phyloP scores from a whole-genome alignment of 1,140 invertebrate genomes.

The Tribolium madens region DNA sequence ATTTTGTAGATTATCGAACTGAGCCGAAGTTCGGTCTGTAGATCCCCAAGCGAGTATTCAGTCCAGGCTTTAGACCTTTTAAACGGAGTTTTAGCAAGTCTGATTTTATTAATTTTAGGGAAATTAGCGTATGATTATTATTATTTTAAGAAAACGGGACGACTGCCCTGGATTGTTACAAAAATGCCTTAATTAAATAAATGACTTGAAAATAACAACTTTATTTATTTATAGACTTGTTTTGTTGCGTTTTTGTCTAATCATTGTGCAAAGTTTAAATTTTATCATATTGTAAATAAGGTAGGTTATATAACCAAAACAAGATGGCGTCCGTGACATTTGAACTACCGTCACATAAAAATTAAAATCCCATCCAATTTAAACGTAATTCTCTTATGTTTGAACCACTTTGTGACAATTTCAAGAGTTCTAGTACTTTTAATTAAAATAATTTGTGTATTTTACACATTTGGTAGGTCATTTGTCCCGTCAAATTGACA shows the following conservation, averaged over 20 bases:
- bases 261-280: background rate
- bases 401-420: too few species aligned
- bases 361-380: background rate
- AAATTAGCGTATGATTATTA: conserved; percentile 87
- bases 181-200: conserved; percentile 72
- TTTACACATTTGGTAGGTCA: too few species aligned
- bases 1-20: conserved; percentile 75
- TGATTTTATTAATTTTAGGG: conserved; percentile 78
- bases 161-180: conserved; percentile 83
- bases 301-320: background rate
- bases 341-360: background rate
- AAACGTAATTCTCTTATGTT: too few species aligned
- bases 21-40: conserved; percentile 76
- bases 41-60: conserved; percentile 67
- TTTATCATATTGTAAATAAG: background rate
- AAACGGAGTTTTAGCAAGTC: conserved; percentile 74
- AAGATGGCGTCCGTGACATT: background rate
- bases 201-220: background rate
- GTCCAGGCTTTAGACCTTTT: conserved; percentile 77
- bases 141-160: conserved; percentile 81
- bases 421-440: too few species aligned
- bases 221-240: background rate
- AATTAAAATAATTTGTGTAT: too few species aligned
- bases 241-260: background rate
- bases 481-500: background rate